phyloP scores from a whole-genome alignment of 2,113 vertebrate species.

The Plecotus auritus region DNA sequence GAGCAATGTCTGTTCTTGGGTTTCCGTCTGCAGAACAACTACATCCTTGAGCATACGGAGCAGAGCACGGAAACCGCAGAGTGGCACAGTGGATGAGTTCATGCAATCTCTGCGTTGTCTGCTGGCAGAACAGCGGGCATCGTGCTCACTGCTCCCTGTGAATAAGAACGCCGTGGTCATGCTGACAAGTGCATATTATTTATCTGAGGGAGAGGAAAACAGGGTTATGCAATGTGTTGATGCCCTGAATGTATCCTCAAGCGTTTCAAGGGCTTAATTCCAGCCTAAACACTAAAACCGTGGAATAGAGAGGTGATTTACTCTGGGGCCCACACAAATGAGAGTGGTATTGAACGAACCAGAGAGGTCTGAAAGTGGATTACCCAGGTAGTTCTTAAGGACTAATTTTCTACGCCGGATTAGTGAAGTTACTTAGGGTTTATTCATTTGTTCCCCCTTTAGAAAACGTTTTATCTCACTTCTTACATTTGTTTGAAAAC shows the following conservation, averaged over 20 bases:
- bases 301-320: not conserved
- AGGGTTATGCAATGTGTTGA: conserved; percentile 17
- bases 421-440: conserved; percentile 44
- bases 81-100: conserved; percentile 42
- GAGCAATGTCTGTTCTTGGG: not conserved
- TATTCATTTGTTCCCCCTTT: conserved; percentile 49
- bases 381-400: conserved; percentile 42
- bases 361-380: conserved; percentile 45
- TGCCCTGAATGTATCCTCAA: conserved; percentile 41
- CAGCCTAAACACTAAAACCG: not conserved
- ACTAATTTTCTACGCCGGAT: conserved; percentile 55
- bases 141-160: conserved; percentile 25
- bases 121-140: not conserved
- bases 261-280: conserved; percentile 49
- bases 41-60: not conserved
- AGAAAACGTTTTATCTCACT: conserved; percentile 57
- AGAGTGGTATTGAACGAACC: conserved; percentile 25
- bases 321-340: not conserved
- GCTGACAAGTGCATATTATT: conserved; percentile 21
- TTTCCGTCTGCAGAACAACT: conserved; percentile 14
- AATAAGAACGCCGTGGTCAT: not conserved
- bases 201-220: not conserved
- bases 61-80: not conserved
- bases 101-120: conserved; percentile 28
- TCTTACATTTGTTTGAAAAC: conserved; percentile 32